Percentiles rank a stretch among this genome's conserved stretches.
phyloP scores from a whole-genome alignment of 2,888 invertebrate species.

The Pyrgus malvae region DNA sequence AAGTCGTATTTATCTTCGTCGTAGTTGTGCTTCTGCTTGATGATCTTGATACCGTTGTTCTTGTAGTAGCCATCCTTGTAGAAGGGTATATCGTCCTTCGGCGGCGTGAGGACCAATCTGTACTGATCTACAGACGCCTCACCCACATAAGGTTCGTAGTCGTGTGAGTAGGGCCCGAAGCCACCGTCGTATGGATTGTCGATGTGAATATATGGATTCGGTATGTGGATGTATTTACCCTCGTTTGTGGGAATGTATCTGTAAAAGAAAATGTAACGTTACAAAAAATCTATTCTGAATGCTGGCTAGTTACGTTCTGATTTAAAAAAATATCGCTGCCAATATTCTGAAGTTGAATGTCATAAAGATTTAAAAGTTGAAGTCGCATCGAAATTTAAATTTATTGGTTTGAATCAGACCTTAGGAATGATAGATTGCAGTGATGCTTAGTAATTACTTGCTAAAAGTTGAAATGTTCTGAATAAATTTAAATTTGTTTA shows the following conservation, averaged over 20 bases:
- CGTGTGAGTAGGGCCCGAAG: conserved; percentile 69
- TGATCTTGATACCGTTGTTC: conserved; percentile 78
- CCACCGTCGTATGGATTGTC: conserved; percentile 75
- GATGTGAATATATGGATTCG: conserved; percentile 77
- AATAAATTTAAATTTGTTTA: no score
- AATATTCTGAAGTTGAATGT: no score
- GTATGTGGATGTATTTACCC: conserved; percentile 78
- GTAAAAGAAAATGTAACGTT: conserved; percentile 17
- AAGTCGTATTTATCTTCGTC: conserved; percentile 78
- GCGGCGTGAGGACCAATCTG: conserved; percentile 55
- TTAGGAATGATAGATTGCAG: no score
- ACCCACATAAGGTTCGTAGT: conserved; percentile 74
- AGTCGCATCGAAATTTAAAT: no score
- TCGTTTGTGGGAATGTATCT: conserved; percentile 73
- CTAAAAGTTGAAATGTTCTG: no score
- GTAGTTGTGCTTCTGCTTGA: conserved; percentile 73
- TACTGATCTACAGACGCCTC: conserved; percentile 66
- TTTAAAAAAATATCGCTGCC: no score
- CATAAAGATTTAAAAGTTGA: no score
- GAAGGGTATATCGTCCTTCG: conserved; percentile 65
- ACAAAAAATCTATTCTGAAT: no score
- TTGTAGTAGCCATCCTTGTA: conserved; percentile 76
- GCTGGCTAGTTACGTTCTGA: no score
- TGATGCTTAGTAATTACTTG: no score
- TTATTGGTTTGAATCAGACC: no score